A percentile compares a stretch with the other conserved stretches of the same genome.
Conservation (phyloP, 2,888 invertebrate species). For the Chironomus tentans region DNA sequence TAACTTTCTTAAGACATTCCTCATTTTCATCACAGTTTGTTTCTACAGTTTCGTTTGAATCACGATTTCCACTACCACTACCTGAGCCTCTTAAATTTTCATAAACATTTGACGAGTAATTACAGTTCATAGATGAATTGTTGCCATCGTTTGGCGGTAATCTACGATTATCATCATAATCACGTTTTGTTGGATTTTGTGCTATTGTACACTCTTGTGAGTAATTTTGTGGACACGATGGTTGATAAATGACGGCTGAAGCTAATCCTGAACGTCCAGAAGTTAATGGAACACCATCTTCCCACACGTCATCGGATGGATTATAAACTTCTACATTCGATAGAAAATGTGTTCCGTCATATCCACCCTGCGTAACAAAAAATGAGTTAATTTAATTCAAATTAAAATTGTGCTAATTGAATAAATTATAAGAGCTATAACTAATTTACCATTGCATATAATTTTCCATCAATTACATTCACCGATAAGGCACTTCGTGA, state of each 20-base stretch:
- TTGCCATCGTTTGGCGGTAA: not conserved
- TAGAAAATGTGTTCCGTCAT: slow-evolving; percentile 77
- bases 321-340: slow-evolving; percentile 84
- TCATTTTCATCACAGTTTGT: not conserved
- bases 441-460: slow-evolving; percentile 63
- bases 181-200: slow-evolving; percentile 5
- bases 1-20: not conserved
- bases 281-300: slow-evolving; percentile 63
- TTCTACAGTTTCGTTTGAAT: not conserved
- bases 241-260: slow-evolving; percentile 77
- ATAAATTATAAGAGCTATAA: slow-evolving; percentile 45
- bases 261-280: slow-evolving; percentile 88
- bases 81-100: not conserved
- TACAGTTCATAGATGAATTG: not conserved
- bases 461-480: slow-evolving; percentile 73
- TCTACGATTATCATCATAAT: slow-evolving; percentile 11
- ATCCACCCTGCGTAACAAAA: slow-evolving; percentile 55
- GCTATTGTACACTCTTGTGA: not conserved
- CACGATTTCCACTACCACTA: not conserved
- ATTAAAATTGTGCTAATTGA: not conserved
- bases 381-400: slow-evolving; percentile 36
- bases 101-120: not conserved
- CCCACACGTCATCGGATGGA: slow-evolving; percentile 66
- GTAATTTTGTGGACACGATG: slow-evolving; percentile 45
- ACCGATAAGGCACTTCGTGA: slow-evolving; percentile 83